Evolutionary conservation across 2,888 invertebrate species (phyloP).

Genomic region (Cylindroiulus punctatus): DNA sequence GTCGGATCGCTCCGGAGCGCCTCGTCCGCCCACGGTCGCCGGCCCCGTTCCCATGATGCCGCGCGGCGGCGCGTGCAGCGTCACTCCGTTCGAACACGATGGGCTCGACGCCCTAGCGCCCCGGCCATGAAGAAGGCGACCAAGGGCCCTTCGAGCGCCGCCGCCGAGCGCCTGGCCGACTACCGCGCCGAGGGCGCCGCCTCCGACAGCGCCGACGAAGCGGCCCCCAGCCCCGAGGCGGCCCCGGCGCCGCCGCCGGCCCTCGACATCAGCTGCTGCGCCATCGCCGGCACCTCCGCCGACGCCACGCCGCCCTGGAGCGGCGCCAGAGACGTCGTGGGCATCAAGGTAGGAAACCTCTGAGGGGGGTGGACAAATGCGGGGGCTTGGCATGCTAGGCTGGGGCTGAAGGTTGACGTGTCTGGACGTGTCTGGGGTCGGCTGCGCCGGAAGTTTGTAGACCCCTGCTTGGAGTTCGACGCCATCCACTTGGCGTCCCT

Average conservation of each 20-base stretch:
- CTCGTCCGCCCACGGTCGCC: background rate
- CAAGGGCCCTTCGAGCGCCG: slow-evolving; percentile 59
- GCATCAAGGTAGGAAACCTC: background rate
- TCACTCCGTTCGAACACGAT: background rate
- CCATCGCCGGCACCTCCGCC: background rate
- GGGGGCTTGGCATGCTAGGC: no score
- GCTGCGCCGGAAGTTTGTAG: no score
- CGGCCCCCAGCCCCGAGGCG: background rate
- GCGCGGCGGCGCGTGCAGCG: background rate
- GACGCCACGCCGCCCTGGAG: background rate
- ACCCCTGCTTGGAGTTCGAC: no score
- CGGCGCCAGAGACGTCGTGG: background rate
- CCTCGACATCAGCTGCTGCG: slow-evolving; percentile 37
- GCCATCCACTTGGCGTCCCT: no score
- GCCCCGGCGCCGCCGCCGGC: background rate
- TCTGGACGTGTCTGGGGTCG: no score
- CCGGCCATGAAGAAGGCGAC: background rate
- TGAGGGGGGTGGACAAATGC: no score
- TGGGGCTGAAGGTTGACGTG: no score
- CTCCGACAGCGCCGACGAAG: slow-evolving; percentile 21
- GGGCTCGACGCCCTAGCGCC: background rate
- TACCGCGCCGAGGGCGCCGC: slow-evolving; percentile 63
- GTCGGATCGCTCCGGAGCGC: no score
- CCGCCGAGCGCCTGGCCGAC: slow-evolving; percentile 66
- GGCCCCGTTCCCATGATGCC: background rate